A percentile compares a stretch with the other conserved stretches of the same genome.
Evolutionary conservation across 2,113 vertebrate genomes (phyloP).

Genomic region (Noturus placidus): DNA sequence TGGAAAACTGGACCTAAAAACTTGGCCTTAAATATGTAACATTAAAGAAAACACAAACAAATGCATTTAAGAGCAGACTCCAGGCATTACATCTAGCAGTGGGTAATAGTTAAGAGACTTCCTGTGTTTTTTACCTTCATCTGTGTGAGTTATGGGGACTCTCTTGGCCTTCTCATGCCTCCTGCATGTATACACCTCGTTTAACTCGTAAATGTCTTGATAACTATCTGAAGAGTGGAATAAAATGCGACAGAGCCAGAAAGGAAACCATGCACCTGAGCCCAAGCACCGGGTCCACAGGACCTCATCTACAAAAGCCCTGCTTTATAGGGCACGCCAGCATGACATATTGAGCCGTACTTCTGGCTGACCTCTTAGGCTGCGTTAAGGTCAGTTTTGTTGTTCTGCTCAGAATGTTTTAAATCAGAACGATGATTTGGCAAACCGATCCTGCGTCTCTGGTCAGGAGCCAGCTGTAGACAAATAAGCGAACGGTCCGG

Average conservation of each 20-base stretch:
- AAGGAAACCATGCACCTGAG: neutral
- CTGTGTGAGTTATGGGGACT: neutral
- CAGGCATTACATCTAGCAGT: neutral
- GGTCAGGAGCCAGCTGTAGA: neutral
- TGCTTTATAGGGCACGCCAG: constrained; percentile 10
- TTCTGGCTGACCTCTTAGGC: constrained; percentile 19
- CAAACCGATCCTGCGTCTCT: constrained; percentile 16
- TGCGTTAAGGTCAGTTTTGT: constrained; percentile 22
- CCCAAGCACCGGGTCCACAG: neutral
- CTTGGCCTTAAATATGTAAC: neutral
- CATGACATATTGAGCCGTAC: constrained; percentile 15
- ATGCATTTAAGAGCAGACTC: neutral
- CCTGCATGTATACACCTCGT: neutral
- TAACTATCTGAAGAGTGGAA: neutral
- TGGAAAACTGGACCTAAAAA: neutral
- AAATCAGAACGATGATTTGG: constrained; percentile 13
- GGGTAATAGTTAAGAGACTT: neutral
- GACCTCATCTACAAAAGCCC: neutral
- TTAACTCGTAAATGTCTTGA: neutral
- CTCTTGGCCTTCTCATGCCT: neutral
- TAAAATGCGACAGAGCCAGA: neutral
- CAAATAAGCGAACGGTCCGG: constrained; percentile 1
- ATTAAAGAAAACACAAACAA: neutral
- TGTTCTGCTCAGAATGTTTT: neutral
- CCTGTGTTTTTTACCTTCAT: neutral